A percentile compares a stretch with the other conserved stretches of the same genome.
These are phyloP conservation scores for Notolabrus celidotus DNA, from an alignment of 2,797 vertebrate genomes.

Conservation along the genomic window DNA sequence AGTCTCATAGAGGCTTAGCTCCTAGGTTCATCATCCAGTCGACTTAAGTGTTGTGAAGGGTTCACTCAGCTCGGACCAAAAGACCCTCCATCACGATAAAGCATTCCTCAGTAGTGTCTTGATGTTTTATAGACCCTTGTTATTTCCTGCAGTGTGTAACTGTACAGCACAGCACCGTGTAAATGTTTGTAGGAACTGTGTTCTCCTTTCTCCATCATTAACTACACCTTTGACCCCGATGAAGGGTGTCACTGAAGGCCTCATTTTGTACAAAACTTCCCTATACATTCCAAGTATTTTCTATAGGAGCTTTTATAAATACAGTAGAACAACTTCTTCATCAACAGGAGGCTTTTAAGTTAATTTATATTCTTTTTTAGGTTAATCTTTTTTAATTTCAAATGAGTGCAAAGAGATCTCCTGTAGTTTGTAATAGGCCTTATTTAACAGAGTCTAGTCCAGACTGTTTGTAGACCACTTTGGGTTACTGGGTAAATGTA, in stretches of 20 bases:
- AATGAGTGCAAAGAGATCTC: conserved; percentile 67
- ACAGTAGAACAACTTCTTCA: conserved; percentile 83
- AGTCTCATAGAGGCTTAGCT: conserved; percentile 32
- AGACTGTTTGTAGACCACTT: conserved; percentile 72
- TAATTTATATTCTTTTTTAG: conserved; percentile 86
- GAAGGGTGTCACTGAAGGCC: conserved; percentile 38
- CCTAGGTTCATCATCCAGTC: conserved; percentile 19
- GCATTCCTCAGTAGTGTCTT: conserved; percentile 5
- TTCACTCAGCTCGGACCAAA: conserved; percentile 62
- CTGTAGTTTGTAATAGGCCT: conserved; percentile 74
- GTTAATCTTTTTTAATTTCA: conserved; percentile 66
- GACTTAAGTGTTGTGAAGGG: conserved; percentile 33
- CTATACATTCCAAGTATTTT: conserved; percentile 74
- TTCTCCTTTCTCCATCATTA: conserved; percentile 36
- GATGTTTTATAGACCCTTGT: conserved; percentile 40
- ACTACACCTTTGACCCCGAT: conserved; percentile 45
- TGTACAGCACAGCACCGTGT: conserved; percentile 59
- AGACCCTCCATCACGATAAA: conserved; percentile 21
- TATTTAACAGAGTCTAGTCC: conserved; percentile 80
- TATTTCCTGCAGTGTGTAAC: conserved; percentile 49
- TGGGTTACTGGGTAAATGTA: conserved; percentile 64
- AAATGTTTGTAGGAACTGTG: conserved; percentile 50
- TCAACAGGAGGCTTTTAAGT: conserved; percentile 83
- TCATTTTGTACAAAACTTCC: conserved; percentile 67
- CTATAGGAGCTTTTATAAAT: conserved; percentile 70